Conservation (phyloP, 2,113 vertebrate species). For the Carassius gibelio region DNA sequence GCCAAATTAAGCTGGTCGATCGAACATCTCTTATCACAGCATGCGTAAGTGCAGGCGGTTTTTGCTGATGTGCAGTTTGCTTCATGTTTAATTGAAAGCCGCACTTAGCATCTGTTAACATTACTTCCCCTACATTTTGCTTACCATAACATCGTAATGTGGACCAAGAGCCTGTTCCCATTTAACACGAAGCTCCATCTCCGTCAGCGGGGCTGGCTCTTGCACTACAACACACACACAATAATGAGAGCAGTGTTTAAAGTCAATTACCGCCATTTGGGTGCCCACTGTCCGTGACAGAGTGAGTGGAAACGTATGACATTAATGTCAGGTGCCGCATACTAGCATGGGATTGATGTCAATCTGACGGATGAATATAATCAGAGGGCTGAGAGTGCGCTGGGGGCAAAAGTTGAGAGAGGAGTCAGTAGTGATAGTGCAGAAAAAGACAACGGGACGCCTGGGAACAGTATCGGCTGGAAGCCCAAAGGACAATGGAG, state of each 20-base stretch:
- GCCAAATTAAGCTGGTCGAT: slow-evolving; percentile 37
- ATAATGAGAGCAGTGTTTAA: slow-evolving; percentile 41
- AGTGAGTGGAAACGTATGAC: slow-evolving; percentile 35
- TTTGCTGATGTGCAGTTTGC: slow-evolving; percentile 24
- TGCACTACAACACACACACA: slow-evolving; percentile 65
- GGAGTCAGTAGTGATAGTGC: slow-evolving; percentile 33
- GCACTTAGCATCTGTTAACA: slow-evolving; percentile 28
- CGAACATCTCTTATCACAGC: slow-evolving; percentile 26
- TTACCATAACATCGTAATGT: slow-evolving; percentile 91
- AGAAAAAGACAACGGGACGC: slow-evolving; percentile 18
- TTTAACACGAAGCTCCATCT: slow-evolving; percentile 81
- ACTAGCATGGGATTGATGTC: slow-evolving; percentile 2
- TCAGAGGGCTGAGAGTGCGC: slow-evolving; percentile 39
- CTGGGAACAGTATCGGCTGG: slow-evolving; percentile 3
- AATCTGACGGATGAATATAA: slow-evolving; percentile 49
- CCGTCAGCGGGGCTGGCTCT: slow-evolving; percentile 61
- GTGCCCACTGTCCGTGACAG: not conserved
- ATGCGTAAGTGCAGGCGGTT: slow-evolving; percentile 23
- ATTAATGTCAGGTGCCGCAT: slow-evolving; percentile 28
- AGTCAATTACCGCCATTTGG: slow-evolving; percentile 42
- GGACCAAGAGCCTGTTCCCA: slow-evolving; percentile 90
- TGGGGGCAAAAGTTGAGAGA: slow-evolving; percentile 43
- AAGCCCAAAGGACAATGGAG: slow-evolving; percentile 2
- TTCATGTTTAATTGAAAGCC: not conserved
- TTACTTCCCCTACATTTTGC: slow-evolving; percentile 40